phyloP scores from a whole-genome alignment of 2,888 invertebrate genomes.

The Watsonalla cultraria region DNA sequence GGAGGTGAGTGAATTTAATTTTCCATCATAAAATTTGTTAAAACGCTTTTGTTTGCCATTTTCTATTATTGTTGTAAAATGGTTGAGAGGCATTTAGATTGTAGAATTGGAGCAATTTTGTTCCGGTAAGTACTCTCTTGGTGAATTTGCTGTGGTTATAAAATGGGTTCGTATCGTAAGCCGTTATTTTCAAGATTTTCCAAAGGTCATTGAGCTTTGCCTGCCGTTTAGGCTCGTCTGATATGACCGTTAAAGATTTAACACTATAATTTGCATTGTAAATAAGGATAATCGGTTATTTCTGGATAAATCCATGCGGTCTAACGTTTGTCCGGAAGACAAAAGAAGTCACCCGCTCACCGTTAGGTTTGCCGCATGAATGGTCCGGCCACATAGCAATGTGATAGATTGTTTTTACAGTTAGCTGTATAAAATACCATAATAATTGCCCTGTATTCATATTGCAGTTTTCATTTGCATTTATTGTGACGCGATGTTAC shows the following conservation, averaged over 20 bases:
- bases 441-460: slow-evolving; percentile 28
- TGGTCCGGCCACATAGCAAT: slow-evolving; percentile 33
- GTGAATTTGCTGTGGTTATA: slow-evolving; percentile 18
- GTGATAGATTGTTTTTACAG: slow-evolving; percentile 40
- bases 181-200: slow-evolving; percentile 74
- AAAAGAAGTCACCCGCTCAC: slow-evolving; percentile 23
- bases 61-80: neutral
- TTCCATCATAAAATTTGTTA: slow-evolving; percentile 21
- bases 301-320: slow-evolving; percentile 22
- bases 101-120: slow-evolving; percentile 4
- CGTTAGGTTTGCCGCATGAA: slow-evolving; percentile 53
- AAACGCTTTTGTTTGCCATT: slow-evolving; percentile 8
- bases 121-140: slow-evolving; percentile 22
- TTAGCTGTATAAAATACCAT: slow-evolving; percentile 37
- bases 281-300: slow-evolving; percentile 28
- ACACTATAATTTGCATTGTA: slow-evolving; percentile 34
- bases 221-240: slow-evolving; percentile 33
- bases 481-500: neutral
- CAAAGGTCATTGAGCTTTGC: slow-evolving; percentile 65
- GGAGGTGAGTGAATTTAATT: slow-evolving; percentile 60
- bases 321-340: slow-evolving; percentile 12
- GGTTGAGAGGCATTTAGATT: neutral
- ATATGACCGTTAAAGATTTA: slow-evolving; percentile 36
- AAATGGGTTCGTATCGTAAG: slow-evolving; percentile 29
- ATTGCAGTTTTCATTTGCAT: slow-evolving; percentile 2